Base-by-base conservation (phyloP, 1,140 invertebrate species). In the Pinna nobilis region DNA sequence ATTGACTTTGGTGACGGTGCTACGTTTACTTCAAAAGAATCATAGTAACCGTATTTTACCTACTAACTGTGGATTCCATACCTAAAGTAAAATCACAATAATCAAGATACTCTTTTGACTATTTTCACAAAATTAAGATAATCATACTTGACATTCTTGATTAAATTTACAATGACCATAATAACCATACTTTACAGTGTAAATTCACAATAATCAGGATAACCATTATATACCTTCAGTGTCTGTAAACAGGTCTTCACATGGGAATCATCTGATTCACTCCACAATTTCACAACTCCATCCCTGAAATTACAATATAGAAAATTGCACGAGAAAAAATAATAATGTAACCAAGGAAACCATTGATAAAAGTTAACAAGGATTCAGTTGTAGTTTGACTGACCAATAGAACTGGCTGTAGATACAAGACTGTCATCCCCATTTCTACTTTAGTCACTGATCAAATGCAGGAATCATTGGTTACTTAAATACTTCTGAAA, bases 201-300 rank as follows among this genome's bases (percentile, higher is more conserved):
- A 3, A 18, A 47, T 44, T 44, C 15, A 47, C 5, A 15, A 2
- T 3, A 18, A 20, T 47, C 2, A 47, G 15, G 15, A 15, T 47
- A 18, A 47, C 20, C 15, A 18, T 18, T 11, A 18, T n/a, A 20
- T 59, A 59, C 55, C 55, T 59, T 59, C 30, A 35, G 55, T 32
- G 55, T 35, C 30, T 33, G 30, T 4, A 59, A n/a, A 18, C n/a
- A n/a, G n/a, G 37, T 15, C 4, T 59, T n/a, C 15, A 18, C 23
- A 20, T 59, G 18, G 1, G 44, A 47, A 2, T 20, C 32, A 9
- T 37, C 57, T 20, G 32, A 18, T 4, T 39, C 2, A 47, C n/a
- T 23, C 83, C 83, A 85, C 11, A 83, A 57, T 47, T 80, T 83
- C n/a, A 84, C 44, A 9, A 73, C 39, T 53, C 81, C 82, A 81